Evolutionary conservation across 2,113 vertebrate species (phyloP), one percentile per base, ranked within the genome.

Genomic region (Haemorhous mexicanus): DNA sequence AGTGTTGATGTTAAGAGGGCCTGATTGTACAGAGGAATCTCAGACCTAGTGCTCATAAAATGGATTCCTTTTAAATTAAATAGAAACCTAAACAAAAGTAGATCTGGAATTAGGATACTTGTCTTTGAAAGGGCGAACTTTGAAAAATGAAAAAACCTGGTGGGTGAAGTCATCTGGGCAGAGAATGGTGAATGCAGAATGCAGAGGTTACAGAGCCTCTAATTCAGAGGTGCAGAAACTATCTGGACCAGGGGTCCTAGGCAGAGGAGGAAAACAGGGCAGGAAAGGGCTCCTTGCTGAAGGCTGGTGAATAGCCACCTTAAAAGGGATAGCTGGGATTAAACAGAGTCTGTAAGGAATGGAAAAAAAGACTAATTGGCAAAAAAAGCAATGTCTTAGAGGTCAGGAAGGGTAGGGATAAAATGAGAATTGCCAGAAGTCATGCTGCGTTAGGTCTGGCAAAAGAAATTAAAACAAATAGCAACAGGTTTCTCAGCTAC

Each of bases 401-500:
- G 93, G 94, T 97, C 93, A 92, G 90, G 93, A 95, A 69, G 95
- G 92, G 76, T 84, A 96, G 80, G 88, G 93, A 96, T 95, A 84
- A 93, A 90, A 90, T 66, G 85, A 89, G 88, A 89, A 87, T 92
- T 96, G 94, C 95, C 95, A 96, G 93, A 95, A 97, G 68, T 96
- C 94, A 89, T 94, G 95, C 95, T 96, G 95, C 0, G 92, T 90
- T 95, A 90, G 85, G 94, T 87, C 88, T 96, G 93, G 90, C 93
- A 96, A 94, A 86, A 75, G 88, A 94, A 96, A 89, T 86, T 95
- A 95, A 97, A 97, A 96, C 93, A 96, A 96, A 97, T 70, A 96
- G 81, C 87, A 96, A 96, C 85, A 95, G 93, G 93, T 97, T 96
- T 95, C 94, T 96, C 94, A 95, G 94, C 92, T 95, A 96, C 91